Evolutionary conservation across 2,797 vertebrate species (phyloP).

Genomic region (Scomberomorus guttatus): DNA sequence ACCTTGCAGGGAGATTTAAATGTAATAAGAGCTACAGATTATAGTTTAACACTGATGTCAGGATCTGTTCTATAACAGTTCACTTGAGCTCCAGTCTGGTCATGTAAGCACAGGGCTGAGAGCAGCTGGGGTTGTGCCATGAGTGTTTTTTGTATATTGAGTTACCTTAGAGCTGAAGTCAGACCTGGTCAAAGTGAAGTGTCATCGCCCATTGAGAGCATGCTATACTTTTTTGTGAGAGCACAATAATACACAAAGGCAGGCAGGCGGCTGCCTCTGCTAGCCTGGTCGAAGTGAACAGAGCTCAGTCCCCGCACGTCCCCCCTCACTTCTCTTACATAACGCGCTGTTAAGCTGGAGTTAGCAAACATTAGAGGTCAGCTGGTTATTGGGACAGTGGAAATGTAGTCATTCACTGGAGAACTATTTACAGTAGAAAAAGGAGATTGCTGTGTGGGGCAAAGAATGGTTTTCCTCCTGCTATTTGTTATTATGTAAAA

Average conservation of each 20-base stretch:
- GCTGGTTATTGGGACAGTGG: constrained; percentile 77
- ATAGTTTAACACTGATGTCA: constrained; percentile 62
- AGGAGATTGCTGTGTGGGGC: constrained; percentile 38
- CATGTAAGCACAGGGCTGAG: constrained; percentile 54
- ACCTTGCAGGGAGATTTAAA: constrained; percentile 55
- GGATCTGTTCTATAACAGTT: constrained; percentile 60
- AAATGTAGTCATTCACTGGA: constrained; percentile 59
- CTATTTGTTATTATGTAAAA: neutral
- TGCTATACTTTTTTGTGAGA: constrained; percentile 50
- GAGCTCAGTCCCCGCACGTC: constrained; percentile 57
- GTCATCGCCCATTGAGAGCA: constrained; percentile 48
- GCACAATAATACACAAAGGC: constrained; percentile 34
- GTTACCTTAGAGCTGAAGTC: constrained; percentile 68
- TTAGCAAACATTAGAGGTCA: constrained; percentile 82
- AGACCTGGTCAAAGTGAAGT: constrained; percentile 58
- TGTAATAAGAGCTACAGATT: constrained; percentile 55
- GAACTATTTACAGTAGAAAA: constrained; percentile 58
- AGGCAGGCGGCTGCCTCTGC: constrained; percentile 44
- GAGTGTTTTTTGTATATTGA: constrained; percentile 58
- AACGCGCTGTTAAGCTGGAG: constrained; percentile 71
- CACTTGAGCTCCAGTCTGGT: constrained; percentile 59
- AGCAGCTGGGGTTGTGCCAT: constrained; percentile 45
- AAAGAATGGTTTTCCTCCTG: constrained; percentile 28
- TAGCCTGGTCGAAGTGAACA: constrained; percentile 48
- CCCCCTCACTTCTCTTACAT: constrained; percentile 70